phyloP scores from a whole-genome alignment of 2,797 vertebrate genomes.

The Arrhamphus sclerolepis region DNA sequence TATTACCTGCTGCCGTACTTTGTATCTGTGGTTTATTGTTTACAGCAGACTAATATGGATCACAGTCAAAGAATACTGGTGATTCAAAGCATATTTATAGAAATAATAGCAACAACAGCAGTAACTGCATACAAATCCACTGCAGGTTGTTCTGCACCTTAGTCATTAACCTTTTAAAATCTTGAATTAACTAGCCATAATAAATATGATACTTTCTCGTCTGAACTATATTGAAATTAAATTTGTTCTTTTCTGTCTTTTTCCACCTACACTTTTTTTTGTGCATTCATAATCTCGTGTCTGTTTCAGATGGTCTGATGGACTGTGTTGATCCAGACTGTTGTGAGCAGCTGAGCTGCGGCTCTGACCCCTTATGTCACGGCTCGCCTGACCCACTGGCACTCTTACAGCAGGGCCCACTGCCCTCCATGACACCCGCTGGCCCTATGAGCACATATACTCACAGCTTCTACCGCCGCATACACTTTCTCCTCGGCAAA shows the following conservation, averaged over 20 bases:
- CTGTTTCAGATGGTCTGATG: constrained; percentile 88
- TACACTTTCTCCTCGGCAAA: constrained; percentile 92
- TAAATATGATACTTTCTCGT: too few species aligned
- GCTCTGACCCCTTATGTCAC: constrained; percentile 89
- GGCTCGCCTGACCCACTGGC: constrained; percentile 93
- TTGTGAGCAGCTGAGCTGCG: constrained; percentile 91
- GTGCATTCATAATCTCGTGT: neutral
- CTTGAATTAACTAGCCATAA: neutral
- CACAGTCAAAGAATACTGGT: constrained; percentile 38
- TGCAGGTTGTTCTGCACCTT: neutral
- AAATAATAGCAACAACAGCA: constrained; percentile 23
- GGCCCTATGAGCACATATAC: constrained; percentile 73
- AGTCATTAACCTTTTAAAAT: constrained; percentile 8
- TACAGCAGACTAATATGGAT: constrained; percentile 60
- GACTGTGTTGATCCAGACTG: constrained; percentile 96
- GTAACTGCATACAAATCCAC: constrained; percentile 51
- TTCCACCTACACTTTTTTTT: neutral
- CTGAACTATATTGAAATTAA: neutral
- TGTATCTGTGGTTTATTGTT: constrained; percentile 56
- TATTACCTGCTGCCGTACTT: constrained; percentile 59
- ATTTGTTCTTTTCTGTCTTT: neutral
- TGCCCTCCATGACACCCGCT: constrained; percentile 75
- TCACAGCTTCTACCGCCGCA: constrained; percentile 87
- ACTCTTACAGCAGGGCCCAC: constrained; percentile 86
- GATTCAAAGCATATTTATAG: constrained; percentile 58